These are phyloP conservation scores for Crotalus tigris DNA, from an alignment of 2,113 vertebrate species.

Conservation along the genomic window DNA sequence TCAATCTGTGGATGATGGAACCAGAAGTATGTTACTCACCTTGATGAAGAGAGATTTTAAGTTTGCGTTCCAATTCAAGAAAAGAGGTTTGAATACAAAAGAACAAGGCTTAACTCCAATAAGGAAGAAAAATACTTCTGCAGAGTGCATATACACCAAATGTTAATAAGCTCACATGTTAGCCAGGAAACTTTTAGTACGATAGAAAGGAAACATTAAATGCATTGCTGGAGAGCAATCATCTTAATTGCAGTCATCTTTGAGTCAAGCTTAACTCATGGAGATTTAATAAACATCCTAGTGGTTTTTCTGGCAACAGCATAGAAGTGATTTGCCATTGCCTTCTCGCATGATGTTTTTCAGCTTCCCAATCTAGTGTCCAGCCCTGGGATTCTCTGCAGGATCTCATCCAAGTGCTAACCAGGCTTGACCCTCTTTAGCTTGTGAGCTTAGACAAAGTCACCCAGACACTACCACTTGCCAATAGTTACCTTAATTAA, in stretches of 20 bases:
- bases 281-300: background rate
- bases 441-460: background rate
- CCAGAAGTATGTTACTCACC: background rate
- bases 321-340: background rate
- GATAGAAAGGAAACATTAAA: background rate
- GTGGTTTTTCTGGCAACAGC: background rate
- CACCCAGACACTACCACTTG: background rate
- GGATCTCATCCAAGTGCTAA: background rate
- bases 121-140: background rate
- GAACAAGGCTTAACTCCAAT: background rate
- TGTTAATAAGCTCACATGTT: background rate
- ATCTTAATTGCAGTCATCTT: background rate
- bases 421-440: background rate
- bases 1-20: background rate
- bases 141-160: background rate
- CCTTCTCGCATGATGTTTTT: background rate
- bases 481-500: background rate
- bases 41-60: background rate
- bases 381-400: background rate
- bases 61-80: background rate
- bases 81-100: background rate
- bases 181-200: background rate
- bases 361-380: background rate
- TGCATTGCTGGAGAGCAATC: background rate
- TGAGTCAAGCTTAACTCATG: background rate